These are phyloP conservation scores for Caenorhabditis briggsae DNA, from an alignment of 1,140 invertebrate genomes.

Conservation along the genomic window DNA sequence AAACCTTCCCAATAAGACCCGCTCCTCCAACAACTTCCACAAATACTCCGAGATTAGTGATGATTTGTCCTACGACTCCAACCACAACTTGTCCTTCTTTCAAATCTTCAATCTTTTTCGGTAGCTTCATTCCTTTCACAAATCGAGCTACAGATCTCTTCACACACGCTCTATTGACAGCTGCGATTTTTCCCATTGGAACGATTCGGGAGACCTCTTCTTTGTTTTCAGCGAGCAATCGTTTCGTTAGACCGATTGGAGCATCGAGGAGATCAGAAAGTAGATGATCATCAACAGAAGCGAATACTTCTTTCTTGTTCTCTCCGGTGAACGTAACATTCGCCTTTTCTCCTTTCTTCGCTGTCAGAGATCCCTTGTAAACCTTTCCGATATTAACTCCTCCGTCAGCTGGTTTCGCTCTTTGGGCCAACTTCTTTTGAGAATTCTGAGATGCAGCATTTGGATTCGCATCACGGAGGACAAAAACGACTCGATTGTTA, in stretches of 20 bases:
- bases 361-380: conserved; percentile 6
- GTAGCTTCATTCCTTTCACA: background rate
- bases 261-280: conserved; percentile 46
- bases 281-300: conserved; percentile 43
- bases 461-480: background rate
- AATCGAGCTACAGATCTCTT: conserved; percentile 11
- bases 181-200: conserved; percentile 42
- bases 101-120: conserved; percentile 21
- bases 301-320: background rate
- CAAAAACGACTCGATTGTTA: conserved; percentile 15
- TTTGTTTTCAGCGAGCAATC: conserved; percentile 7
- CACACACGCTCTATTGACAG: conserved; percentile 23
- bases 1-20: conserved; percentile 48
- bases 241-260: conserved; percentile 13
- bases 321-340: conserved; percentile 24
- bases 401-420: conserved; percentile 18
- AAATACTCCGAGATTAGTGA: conserved; percentile 12
- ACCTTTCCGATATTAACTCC: background rate
- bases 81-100: conserved; percentile 9
- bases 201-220: background rate
- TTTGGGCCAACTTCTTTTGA: conserved; percentile 3
- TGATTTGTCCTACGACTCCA: conserved; percentile 38
- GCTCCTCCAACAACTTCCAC: conserved; percentile 39
- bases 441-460: background rate
- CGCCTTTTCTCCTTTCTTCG: conserved; percentile 20